Conservation (phyloP, 1,140 invertebrate species). For the Eciton burchellii region DNA sequence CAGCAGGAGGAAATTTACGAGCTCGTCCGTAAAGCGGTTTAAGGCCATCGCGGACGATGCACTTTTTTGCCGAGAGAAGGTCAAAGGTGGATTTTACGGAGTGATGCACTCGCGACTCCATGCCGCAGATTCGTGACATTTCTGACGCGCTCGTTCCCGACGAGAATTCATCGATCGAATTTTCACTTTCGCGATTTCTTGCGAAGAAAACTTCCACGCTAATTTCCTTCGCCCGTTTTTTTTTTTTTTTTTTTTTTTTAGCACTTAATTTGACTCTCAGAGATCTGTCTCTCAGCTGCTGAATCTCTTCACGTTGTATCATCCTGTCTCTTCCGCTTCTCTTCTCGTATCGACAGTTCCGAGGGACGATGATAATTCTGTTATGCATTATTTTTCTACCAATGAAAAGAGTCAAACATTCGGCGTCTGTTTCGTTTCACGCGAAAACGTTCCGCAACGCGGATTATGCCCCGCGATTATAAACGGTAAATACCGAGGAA, state of each 20-base stretch:
- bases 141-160: no score
- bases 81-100: slow-evolving; percentile 52
- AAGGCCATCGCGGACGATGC: slow-evolving; percentile 37
- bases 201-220: no score
- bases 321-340: not conserved
- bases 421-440: not conserved
- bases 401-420: not conserved
- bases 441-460: not conserved
- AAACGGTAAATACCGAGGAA: slow-evolving; percentile 27
- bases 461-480: slow-evolving; percentile 40
- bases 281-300: not conserved
- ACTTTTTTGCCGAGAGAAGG: slow-evolving; percentile 43
- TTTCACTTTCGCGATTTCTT: no score
- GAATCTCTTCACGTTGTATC: not conserved
- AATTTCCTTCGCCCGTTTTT: no score
- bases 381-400: slow-evolving; percentile 2
- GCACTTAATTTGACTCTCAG: no score
- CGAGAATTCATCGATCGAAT: no score
- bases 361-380: not conserved
- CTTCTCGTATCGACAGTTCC: not conserved
- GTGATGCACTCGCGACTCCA: slow-evolving; percentile 1
- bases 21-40: slow-evolving; percentile 55
- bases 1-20: slow-evolving; percentile 67
- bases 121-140: no score
- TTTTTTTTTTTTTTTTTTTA: no score